A percentile compares a stretch with the other conserved stretches of the same genome.
These are phyloP conservation scores for Seira sanloemensis DNA, from an alignment of 2,888 invertebrate species.

Conservation along the genomic window DNA sequence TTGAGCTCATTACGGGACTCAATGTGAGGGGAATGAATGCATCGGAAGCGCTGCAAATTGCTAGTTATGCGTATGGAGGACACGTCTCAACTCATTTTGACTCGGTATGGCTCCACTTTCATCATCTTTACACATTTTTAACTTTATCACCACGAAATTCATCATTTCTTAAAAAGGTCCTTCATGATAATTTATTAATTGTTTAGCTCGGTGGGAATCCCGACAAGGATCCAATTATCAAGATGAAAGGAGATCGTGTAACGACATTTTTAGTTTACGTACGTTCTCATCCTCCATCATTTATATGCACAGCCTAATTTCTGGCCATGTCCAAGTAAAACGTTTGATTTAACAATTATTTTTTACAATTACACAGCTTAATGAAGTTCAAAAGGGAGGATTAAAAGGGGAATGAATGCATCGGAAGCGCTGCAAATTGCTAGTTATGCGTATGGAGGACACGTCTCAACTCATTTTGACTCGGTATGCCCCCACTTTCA, in stretches of 20 bases:
- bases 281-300: too few species aligned
- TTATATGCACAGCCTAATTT: not conserved
- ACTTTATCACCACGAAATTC: not conserved
- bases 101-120: slow-evolving; percentile 60
- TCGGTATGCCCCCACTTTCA: slow-evolving; percentile 62
- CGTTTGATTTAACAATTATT: not conserved
- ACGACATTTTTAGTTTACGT: slow-evolving; percentile 69
- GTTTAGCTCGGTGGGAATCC: not conserved
- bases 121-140: too few species aligned
- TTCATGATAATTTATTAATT: not conserved
- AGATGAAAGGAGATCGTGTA: slow-evolving; percentile 67
- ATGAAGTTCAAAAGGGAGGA: slow-evolving; percentile 72
- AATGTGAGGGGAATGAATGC: slow-evolving; percentile 67
- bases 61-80: slow-evolving; percentile 73
- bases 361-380: slow-evolving; percentile 60
- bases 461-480: slow-evolving; percentile 71
- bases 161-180: not conserved
- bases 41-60: slow-evolving; percentile 68
- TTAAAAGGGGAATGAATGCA: slow-evolving; percentile 61
- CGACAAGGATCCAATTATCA: slow-evolving; percentile 55
- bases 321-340: not conserved
- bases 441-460: slow-evolving; percentile 71
- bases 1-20: slow-evolving; percentile 66
- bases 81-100: slow-evolving; percentile 73
- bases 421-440: slow-evolving; percentile 70